Base-by-base conservation (phyloP, 2,797 vertebrate species). In the Anableps anableps region DNA sequence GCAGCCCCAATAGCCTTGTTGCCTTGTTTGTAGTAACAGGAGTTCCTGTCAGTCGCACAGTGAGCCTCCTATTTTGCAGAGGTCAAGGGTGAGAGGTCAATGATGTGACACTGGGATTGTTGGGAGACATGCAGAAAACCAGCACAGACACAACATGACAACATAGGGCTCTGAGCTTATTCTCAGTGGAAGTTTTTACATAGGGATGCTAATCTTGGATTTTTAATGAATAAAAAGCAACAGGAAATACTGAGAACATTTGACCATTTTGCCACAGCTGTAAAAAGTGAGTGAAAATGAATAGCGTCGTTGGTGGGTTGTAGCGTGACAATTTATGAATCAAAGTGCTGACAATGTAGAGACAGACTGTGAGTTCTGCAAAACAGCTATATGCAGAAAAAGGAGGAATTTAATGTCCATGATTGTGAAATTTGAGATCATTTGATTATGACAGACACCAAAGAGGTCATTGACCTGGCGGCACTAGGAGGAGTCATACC, bases 1-100 rank as follows among this genome's bases (percentile, higher is more conserved):
- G 81, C 72, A 75, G 75, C 81, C 82, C 23, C 60, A 45, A 72
- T 50, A 43, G 75, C 47, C 29, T 47, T 80, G 83, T 78, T 82
- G 76, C 82, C 80, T 82, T 89, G 91, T 91, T 88, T 91, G 90
- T 90, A 77, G 83, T 84, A 83, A 87, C 94, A 94, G 88, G 78
- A 92, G 92, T 86, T 79, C 80, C 91, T 93, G 93, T 93, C 92
- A 90, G 78, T 95, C 68, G 58, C 82, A 80, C 72, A 16, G 74
- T 80, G 78, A 90, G 88, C 90, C 80, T 45, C 34, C 89, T 89
- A 83, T 88, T 91, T 85, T 80, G 85, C 85, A 83, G 77, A 73
- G 90, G 92, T 92, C 83, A 72, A 76, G 85, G 93, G 92, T 91
- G 72, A 93, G 62, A 88, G 92, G 90, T 89, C 90, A 92, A 84